Base-by-base conservation (phyloP, 2,113 vertebrate genomes). In the Alethe diademata region DNA sequence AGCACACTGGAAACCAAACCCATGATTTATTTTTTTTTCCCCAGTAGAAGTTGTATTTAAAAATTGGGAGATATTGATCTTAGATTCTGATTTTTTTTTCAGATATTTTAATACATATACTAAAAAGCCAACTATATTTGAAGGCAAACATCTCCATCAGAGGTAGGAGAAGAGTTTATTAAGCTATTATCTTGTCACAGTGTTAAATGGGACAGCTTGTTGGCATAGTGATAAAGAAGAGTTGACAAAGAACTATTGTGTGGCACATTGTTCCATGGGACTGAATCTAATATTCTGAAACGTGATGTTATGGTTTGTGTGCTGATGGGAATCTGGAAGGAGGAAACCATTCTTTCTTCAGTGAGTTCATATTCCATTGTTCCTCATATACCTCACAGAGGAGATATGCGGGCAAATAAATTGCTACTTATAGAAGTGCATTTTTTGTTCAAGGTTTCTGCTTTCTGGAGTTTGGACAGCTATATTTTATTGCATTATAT, bases 301-400 rank as follows among this genome's bases (percentile, higher is more conserved):
- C 64, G 13, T 74, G 51, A 92, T 54, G 81, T 83, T 95, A 62
- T 47, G 38, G 62, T 83, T 86, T 92, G 18, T 35, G 28, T 76
- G 60, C 14, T 92, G 88, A 79, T 66, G 43, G 67, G 57, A 92
- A 78, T 26, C 29, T 45, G 42, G n/a, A 78, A 78, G 51, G 64
- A 86, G 60, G 60, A 92, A 93, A 86, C 47, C 42, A 93, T 62
- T 88, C 13, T 25, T 82, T 93, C 38, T 92, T 94, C 64, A 86
- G 26, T 36, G 56, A 95, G 72, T 53, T 96, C 51, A 42, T 60
- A 61, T 87, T 90, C 74, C n/a, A 45, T 7, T 60, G 23, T 56
- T 88, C 60, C 50, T 76, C 90, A 66, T 65, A 70, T 43, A 86
- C 33, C 42, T 80, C 71, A 80, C 6, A 33, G 26, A 83, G 31